Percentiles rank a stretch among this genome's conserved stretches.
Evolutionary conservation across 2,888 invertebrate genomes (phyloP).

Genomic region (Chorisops tibialis): DNA sequence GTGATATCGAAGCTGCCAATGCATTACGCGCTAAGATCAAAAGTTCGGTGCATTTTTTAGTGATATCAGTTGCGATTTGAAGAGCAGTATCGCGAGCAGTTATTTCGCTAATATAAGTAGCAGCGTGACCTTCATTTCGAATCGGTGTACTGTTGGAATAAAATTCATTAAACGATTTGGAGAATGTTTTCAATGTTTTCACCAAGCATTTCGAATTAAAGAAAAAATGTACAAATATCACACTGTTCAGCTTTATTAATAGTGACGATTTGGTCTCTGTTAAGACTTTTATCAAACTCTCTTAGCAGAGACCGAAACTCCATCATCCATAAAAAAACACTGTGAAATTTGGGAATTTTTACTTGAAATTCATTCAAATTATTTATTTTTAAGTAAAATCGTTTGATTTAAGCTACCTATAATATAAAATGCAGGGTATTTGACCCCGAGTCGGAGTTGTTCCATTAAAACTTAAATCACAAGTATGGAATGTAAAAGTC

Average conservation of each 20-base stretch:
- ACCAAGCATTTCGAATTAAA: too few relatives aligned
- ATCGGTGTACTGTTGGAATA: constrained; percentile 44
- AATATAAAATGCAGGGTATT: constrained; percentile 86
- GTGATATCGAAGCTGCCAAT: constrained; percentile 54
- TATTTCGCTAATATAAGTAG: constrained; percentile 42
- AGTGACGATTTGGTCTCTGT: too few relatives aligned
- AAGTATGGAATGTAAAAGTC: constrained; percentile 84
- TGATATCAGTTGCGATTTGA: constrained; percentile 74
- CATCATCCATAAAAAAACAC: too few relatives aligned
- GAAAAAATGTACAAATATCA: too few relatives aligned
- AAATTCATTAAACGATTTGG: background rate
- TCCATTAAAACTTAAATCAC: constrained; percentile 93
- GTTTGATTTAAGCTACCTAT: constrained; percentile 32
- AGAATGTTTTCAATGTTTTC: background rate
- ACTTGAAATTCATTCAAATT: background rate
- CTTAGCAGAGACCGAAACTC: too few relatives aligned
- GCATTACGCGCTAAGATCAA: constrained; percentile 73
- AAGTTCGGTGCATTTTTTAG: constrained; percentile 73
- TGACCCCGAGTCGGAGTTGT: constrained; percentile 93
- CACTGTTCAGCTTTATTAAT: too few relatives aligned
- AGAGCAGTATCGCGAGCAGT: constrained; percentile 54
- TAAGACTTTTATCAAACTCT: too few relatives aligned
- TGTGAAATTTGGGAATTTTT: too few relatives aligned
- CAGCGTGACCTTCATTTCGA: constrained; percentile 42
- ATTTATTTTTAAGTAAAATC: background rate